Conservation (phyloP, 2,113 vertebrate species). For the Pristiophorus japonicus region DNA sequence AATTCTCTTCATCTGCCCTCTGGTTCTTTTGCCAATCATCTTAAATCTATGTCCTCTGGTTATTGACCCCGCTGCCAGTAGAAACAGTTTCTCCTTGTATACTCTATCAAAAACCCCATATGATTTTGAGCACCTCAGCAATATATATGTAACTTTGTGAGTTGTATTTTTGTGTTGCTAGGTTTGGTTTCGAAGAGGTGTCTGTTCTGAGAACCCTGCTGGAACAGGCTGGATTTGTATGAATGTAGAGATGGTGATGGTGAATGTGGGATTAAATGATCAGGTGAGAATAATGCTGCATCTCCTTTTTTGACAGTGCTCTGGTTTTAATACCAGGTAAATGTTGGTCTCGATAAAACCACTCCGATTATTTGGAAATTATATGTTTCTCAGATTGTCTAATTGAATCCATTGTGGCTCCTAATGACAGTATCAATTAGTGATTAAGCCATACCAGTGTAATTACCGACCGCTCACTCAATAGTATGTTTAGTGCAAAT, state of each 20-base stretch:
- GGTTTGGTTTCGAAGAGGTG: conserved; percentile 95
- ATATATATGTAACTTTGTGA: neutral
- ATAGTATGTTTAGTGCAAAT: too few relatives aligned
- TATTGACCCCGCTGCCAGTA: neutral
- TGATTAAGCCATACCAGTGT: too few relatives aligned
- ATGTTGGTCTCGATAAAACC: neutral
- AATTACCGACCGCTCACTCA: too few relatives aligned
- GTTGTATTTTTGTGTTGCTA: conserved; percentile 45
- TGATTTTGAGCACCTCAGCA: neutral
- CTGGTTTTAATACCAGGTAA: neutral
- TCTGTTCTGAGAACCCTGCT: conserved; percentile 87
- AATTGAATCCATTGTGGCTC: too few relatives aligned
- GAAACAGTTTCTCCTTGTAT: neutral
- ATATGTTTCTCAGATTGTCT: too few relatives aligned
- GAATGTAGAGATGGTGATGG: conserved; percentile 91
- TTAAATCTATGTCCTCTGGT: neutral
- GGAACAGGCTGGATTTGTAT: conserved; percentile 95
- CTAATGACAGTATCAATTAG: too few relatives aligned
- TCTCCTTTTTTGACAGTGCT: neutral
- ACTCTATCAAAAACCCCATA: neutral
- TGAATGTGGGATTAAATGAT: conserved; percentile 85
- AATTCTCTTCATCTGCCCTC: neutral
- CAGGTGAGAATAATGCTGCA: conserved; percentile 63
- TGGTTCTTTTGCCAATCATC: neutral
- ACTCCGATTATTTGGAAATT: neutral